Base-by-base conservation (phyloP, 2,888 invertebrate species). In the Cryptocephalus primarius region DNA sequence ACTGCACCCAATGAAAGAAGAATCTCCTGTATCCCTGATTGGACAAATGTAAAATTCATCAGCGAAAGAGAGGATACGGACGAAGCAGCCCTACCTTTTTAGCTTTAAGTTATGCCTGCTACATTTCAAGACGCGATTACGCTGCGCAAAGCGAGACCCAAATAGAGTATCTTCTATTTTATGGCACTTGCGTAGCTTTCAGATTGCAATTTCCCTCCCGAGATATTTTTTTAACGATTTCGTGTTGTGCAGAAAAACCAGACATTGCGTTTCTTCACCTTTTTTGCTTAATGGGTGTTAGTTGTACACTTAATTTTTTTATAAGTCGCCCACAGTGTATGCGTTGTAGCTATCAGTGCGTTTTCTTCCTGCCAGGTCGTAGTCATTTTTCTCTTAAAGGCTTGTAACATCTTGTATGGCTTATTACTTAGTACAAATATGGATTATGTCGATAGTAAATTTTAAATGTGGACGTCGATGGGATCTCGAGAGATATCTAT, bases 111-210 rank as follows among this genome's bases (percentile, higher is more conserved):
- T 55, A 55, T 55, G 53, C 51, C 47, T 51, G 42, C 48, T 48
- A 51, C 54, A 49, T 55, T 56, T 55, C 52, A 53, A 55, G 52
- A 53, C 51, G 51, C 48, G 48, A 49, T 56, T 52, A 48, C 46
- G 36, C 44, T 42, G 49, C 49, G 40, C 43, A 40, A 13, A 46
- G 48, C 50, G 46, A 39, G 45, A 51, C 57, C 48, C 47, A 57
- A 55, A 59, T 55, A 57, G 59, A 54, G 54, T 56, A 56, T 57
- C 57, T 56, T 59, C 58, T 60, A 59, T 56, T 56, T 57, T 54
- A 57, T 53, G 46, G 47, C 51, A 56, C 56, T 54, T 50, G 53
- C 56, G 56, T 56, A 39, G 46, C 47, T 52, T 55, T 57, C 55
- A 44, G 48, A 56, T 55, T 55, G 49, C 55, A 56, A 55, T 56